Conservation (phyloP, 2,888 invertebrate species). For the Lasioglossum vierecki region DNA sequence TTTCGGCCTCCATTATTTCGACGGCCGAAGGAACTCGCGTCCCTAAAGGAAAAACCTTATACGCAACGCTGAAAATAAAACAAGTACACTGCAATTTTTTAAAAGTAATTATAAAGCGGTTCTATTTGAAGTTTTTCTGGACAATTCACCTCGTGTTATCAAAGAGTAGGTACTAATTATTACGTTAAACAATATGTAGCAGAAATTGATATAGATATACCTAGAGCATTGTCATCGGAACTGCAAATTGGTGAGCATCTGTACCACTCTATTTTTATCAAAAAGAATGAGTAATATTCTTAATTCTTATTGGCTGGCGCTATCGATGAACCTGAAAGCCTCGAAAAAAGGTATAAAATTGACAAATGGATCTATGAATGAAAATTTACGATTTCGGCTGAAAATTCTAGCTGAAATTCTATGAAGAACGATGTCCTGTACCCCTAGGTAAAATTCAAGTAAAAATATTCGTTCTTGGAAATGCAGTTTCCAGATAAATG, state of each 20-base stretch:
- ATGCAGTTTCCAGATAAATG: background rate
- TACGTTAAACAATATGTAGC: background rate
- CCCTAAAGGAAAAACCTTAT: background rate
- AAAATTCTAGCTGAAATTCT: background rate
- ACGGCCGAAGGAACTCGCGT: background rate
- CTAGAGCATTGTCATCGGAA: background rate
- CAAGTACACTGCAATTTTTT: background rate
- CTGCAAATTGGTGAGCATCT: background rate
- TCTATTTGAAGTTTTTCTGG: background rate
- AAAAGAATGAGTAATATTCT: background rate
- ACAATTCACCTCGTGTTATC: background rate
- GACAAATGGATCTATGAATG: background rate
- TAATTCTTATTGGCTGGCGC: background rate
- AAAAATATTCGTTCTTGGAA: background rate
- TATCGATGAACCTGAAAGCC: background rate
- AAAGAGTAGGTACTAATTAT: background rate
- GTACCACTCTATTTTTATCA: background rate
- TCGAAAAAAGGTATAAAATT: background rate
- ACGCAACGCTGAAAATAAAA: background rate
- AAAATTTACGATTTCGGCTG: background rate
- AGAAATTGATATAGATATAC: too few species aligned
- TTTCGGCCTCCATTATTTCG: background rate
- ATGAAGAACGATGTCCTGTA: background rate
- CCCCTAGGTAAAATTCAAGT: background rate
- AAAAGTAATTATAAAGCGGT: background rate